These are phyloP conservation scores for Antechinus stuartii DNA, from an alignment of 2,113 vertebrate species.

Conservation along the genomic window DNA sequence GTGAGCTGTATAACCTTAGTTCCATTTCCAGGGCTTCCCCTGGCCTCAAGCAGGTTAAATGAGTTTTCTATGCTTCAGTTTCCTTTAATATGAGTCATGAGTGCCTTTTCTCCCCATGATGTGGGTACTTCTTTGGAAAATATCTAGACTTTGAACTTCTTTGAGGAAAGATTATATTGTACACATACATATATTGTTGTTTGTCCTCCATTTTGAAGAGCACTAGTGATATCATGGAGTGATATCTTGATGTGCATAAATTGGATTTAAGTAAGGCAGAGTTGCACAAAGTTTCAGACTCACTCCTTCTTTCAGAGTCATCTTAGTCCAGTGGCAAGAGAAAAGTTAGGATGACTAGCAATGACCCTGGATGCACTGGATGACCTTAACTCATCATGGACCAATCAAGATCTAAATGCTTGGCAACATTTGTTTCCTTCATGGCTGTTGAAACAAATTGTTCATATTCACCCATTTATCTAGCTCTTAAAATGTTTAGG, in stretches of 20 bases:
- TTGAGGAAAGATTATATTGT: slow-evolving; percentile 39
- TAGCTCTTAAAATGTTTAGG: neutral
- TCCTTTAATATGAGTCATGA: slow-evolving; percentile 32
- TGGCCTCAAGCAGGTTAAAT: slow-evolving; percentile 45
- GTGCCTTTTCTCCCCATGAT: slow-evolving; percentile 34
- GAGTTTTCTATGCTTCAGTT: slow-evolving; percentile 35
- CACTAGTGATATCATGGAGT: neutral
- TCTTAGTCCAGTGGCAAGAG: too few species aligned
- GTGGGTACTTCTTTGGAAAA: slow-evolving; percentile 43
- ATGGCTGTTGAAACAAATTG: neutral
- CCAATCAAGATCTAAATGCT: neutral
- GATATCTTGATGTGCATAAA: neutral
- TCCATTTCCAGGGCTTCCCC: slow-evolving; percentile 38
- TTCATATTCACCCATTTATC: neutral
- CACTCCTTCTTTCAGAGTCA: too few species aligned
- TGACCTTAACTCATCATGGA: neutral
- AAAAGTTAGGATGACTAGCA: too few species aligned
- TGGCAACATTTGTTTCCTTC: neutral
- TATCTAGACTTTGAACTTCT: slow-evolving; percentile 32
- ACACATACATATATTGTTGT: neutral
- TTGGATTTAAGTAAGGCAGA: neutral
- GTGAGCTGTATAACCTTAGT: slow-evolving; percentile 35
- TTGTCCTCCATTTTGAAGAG: neutral
- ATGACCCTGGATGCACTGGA: neutral
- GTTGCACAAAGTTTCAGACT: too few species aligned